Evolutionary conservation across 2,113 vertebrate species (phyloP).

Genomic region (Chunga burmeisteri): DNA sequence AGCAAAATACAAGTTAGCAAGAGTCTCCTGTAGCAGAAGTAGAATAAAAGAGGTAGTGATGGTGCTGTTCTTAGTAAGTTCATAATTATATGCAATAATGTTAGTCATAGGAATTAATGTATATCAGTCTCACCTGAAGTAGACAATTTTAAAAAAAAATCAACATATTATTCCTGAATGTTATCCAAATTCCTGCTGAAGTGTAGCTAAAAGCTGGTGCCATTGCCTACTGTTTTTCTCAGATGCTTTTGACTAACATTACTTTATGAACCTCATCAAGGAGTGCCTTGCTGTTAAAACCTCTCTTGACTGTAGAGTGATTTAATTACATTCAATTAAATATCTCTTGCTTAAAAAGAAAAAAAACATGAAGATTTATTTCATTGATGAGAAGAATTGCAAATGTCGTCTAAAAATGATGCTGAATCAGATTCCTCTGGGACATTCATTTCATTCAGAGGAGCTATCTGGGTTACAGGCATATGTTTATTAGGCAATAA

Average conservation of each 20-base stretch:
- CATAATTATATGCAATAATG: not conserved
- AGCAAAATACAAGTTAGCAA: not conserved
- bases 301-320: not conserved
- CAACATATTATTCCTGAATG: not conserved
- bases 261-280: not conserved
- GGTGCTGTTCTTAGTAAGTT: not conserved
- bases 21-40: not conserved
- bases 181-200: not conserved
- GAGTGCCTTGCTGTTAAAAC: not conserved
- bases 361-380: not conserved
- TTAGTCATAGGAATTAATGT: not conserved
- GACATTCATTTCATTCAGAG: not conserved
- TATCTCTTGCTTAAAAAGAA: not conserved
- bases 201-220: not conserved
- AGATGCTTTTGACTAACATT: not conserved
- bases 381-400: not conserved
- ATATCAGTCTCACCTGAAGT: not conserved
- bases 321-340: slow-evolving; percentile 45
- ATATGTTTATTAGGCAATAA: slow-evolving; percentile 48
- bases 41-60: not conserved
- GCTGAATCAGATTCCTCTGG: not conserved
- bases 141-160: not conserved
- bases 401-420: not conserved
- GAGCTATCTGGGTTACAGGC: not conserved
- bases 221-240: not conserved